These are phyloP conservation scores for Paraescarpia echinospica DNA, from an alignment of 1,140 invertebrate species.

Conservation along the genomic window DNA sequence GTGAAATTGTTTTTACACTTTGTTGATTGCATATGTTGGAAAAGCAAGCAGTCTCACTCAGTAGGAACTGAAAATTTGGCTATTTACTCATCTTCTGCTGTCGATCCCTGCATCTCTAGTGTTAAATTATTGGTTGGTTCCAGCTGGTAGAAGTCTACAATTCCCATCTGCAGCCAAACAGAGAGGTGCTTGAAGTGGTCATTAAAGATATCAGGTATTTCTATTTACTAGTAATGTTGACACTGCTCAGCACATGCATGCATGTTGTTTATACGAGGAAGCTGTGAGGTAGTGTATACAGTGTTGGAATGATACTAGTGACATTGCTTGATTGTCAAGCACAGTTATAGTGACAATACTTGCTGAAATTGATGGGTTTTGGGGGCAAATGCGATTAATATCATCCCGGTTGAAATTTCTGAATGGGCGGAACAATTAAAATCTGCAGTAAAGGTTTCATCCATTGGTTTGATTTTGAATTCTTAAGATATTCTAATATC, in stretches of 20 bases:
- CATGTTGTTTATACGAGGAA: neutral
- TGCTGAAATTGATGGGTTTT: neutral
- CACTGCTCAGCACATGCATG: neutral
- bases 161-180: neutral
- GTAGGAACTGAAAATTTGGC: no score
- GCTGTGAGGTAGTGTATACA: neutral
- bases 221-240: neutral
- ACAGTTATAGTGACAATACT: neutral
- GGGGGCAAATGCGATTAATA: no score
- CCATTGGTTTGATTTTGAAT: no score
- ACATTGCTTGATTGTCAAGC: neutral
- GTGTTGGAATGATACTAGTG: neutral
- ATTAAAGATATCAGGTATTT: neutral
- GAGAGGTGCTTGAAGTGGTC: neutral
- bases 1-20: no score
- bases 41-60: neutral
- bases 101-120: neutral
- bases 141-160: neutral
- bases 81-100: neutral
- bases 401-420: no score
- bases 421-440: no score
- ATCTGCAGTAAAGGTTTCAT: no score
- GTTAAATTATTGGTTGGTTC: neutral
- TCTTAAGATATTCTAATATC: no score
- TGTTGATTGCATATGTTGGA: no score